phyloP scores from a whole-genome alignment of 2,888 invertebrate species.

The Apantesis nais region DNA sequence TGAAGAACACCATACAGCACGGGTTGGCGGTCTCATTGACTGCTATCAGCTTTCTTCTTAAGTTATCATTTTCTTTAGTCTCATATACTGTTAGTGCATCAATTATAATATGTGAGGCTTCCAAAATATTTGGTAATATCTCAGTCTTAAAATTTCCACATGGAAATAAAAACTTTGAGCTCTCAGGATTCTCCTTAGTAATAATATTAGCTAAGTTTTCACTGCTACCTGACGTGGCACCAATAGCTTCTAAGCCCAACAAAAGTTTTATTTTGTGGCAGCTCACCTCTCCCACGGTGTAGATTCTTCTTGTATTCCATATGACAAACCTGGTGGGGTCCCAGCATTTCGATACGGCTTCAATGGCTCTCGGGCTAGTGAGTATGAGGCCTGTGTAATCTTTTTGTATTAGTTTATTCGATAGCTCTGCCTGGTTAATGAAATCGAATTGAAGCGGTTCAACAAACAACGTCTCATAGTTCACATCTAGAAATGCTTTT shows the following conservation, averaged over 20 bases:
- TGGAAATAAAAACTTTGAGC: conserved; percentile 71
- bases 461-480: conserved; percentile 70
- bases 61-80: conserved; percentile 72
- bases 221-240: conserved; percentile 67
- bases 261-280: conserved; percentile 61
- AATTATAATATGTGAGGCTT: conserved; percentile 55
- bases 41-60: conserved; percentile 63
- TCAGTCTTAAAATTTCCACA: conserved; percentile 76
- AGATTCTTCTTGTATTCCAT: conserved; percentile 69
- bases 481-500: conserved; percentile 62
- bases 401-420: conserved; percentile 53
- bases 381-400: conserved; percentile 69
- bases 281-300: conserved; percentile 72
- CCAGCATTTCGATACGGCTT: conserved; percentile 73
- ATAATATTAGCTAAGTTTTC: conserved; percentile 70
- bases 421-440: conserved; percentile 56
- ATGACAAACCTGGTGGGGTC: conserved; percentile 67
- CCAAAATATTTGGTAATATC: conserved; percentile 61
- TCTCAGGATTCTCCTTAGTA: conserved; percentile 56
- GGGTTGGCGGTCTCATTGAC: conserved; percentile 56
- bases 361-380: conserved; percentile 74
- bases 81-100: conserved; percentile 75
- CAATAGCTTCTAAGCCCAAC: conserved; percentile 70
- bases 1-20: conserved; percentile 71
- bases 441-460: conserved; percentile 74